Base-by-base conservation (phyloP, 2,888 invertebrate species). In the Dyspetes luteomarginatus region DNA sequence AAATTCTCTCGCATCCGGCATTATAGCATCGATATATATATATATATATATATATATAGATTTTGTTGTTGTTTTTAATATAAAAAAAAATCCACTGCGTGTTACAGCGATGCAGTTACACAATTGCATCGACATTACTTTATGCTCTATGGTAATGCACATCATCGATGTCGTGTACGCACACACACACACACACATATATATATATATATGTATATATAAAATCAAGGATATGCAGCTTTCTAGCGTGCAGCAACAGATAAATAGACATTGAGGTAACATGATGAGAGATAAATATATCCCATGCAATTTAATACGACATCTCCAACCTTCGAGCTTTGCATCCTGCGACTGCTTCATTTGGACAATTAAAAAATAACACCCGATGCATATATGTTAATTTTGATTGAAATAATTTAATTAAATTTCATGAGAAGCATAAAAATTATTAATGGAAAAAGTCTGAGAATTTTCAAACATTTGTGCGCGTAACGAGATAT, bases 161-260 rank as follows among this genome's bases (percentile, higher is more conserved):
- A n/a, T n/a, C n/a, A n/a, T n/a, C n/a, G n/a, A n/a, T n/a, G n/a
- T n/a, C n/a, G n/a, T 62, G 30, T 48, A 48, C 36, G 9, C 12
- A 36, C 36, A 0, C 12, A 36, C 36, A 36, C 4, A 36, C 9
- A 12, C 12, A 36, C 12, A 36, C 12, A 3, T 36, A 36, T 36
- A 9, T 36, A 9, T 36, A 3, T 36, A 28, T 28, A 28, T 28
- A 28, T 28, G 28, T 28, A 43, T 28, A 17, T 69, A n/a, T 71
- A 19, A 36, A 52, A 56, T 30, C 76, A 80, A 80, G 76, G 80
- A 80, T 48, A 17, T 76, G 71, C 58, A 67, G 72, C 76, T 80
- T 80, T 80, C 80, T 67, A 80, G 76, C 60, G 71, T 26, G 15
- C 17, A 15, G 48, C 48, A 48, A 36, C 26, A 67, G 72, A 80